These are phyloP conservation scores for Rhopilema esculentum DNA, from an alignment of 30 jellyfish, hydroid and myxozoan species.

Conservation along the genomic window DNA sequence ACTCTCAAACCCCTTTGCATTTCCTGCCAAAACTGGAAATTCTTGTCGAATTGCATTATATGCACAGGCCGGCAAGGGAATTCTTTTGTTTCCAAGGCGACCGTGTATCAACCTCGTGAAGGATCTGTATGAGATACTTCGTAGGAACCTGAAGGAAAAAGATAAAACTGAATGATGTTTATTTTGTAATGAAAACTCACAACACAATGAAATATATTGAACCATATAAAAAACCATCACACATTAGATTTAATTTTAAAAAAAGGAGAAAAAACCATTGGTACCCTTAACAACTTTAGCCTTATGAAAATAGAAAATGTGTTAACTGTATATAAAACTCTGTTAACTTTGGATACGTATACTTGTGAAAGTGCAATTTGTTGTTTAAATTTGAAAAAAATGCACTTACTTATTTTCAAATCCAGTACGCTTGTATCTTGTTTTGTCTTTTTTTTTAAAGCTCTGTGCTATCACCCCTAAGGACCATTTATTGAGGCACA, in stretches of 20 bases:
- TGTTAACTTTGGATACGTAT: background rate
- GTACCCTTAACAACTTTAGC: background rate
- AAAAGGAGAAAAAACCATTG: background rate
- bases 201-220: background rate
- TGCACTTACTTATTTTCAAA: background rate
- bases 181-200: background rate
- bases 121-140: conserved; percentile 30
- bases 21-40: conserved; percentile 6
- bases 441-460: background rate
- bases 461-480: background rate
- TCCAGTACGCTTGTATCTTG: background rate
- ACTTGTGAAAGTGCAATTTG: background rate
- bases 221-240: background rate
- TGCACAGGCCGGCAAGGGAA: conserved; percentile 62
- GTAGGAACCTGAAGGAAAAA: conserved; percentile 23
- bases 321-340: background rate
- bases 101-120: conserved; percentile 42
- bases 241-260: background rate
- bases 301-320: background rate
- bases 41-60: conserved; percentile 10
- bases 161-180: too few relatives aligned
- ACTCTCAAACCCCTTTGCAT: background rate
- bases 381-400: background rate
- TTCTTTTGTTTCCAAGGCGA: conserved; percentile 32
- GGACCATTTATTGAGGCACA: background rate